A percentile compares a stretch with the other conserved stretches of the same genome.
Evolutionary conservation across 2,797 vertebrate genomes (phyloP).

Genomic region (Octomys mimax): DNA sequence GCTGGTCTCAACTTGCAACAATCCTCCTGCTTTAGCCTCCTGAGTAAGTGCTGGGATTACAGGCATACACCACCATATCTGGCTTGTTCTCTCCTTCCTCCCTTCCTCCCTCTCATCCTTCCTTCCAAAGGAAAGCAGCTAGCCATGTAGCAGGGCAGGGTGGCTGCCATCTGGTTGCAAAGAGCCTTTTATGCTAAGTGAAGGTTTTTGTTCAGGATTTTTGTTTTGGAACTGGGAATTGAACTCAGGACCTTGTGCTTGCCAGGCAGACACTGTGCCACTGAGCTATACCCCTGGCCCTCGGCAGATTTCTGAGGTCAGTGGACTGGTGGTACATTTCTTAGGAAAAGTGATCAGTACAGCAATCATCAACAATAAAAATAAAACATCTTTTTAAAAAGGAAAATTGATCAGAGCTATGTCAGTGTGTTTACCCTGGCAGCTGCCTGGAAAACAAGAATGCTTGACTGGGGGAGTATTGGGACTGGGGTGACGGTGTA

Average conservation of each 20-base stretch:
- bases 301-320: neutral
- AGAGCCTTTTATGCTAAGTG: neutral
- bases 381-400: neutral
- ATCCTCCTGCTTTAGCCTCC: too few relatives aligned
- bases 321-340: neutral
- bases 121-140: neutral
- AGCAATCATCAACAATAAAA: neutral
- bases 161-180: neutral
- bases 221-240: too few relatives aligned
- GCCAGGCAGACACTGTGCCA: too few relatives aligned
- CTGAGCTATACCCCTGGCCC: too few relatives aligned
- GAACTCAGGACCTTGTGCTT: too few relatives aligned
- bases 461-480: neutral
- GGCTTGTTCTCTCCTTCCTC: too few relatives aligned
- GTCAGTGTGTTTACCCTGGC: neutral
- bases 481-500: neutral
- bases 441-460: neutral
- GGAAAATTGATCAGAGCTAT: neutral
- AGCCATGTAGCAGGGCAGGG: neutral
- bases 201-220: neutral
- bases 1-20: too few relatives aligned
- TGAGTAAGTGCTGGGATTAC: too few relatives aligned
- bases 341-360: neutral
- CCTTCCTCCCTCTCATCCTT: too few relatives aligned
- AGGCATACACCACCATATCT: too few relatives aligned